Evolutionary conservation across 1,140 invertebrate genomes (phyloP).

Genomic region (Paramacrobiotus metropolitanus): DNA sequence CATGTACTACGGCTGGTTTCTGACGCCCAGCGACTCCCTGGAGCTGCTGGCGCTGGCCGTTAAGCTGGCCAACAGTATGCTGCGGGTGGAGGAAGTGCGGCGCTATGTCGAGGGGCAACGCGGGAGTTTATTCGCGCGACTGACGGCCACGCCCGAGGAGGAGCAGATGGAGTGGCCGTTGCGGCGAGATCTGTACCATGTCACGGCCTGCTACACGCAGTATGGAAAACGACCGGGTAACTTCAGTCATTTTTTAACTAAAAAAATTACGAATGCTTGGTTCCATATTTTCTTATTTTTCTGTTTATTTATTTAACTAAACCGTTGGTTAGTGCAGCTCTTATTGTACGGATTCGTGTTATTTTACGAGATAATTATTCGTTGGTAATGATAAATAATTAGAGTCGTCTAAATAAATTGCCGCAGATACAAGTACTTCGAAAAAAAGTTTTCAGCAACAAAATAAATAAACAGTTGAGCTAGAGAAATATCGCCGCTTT

Average conservation of each 20-base stretch:
- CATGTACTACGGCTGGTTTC: not conserved
- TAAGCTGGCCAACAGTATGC: not conserved
- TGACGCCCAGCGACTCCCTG: not conserved
- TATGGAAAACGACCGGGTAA: not conserved
- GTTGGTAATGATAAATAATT: too few relatives aligned
- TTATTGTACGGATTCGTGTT: not conserved
- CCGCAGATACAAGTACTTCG: too few relatives aligned
- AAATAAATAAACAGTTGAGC: too few relatives aligned
- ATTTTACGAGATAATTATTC: too few relatives aligned
- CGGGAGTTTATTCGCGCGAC: not conserved
- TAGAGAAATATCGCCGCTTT: too few relatives aligned
- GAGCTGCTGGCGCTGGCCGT: not conserved
- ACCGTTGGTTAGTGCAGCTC: not conserved
- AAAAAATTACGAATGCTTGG: too few relatives aligned
- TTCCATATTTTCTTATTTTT: too few relatives aligned
- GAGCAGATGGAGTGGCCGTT: not conserved
- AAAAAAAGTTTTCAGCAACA: too few relatives aligned
- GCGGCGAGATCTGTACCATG: not conserved
- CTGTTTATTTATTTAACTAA: not conserved
- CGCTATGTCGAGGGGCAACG: not conserved
- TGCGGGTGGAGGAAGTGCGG: not conserved
- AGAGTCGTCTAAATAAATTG: too few relatives aligned
- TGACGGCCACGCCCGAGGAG: not conserved
- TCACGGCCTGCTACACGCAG: not conserved
- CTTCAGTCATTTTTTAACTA: too few relatives aligned